A percentile compares a stretch with the other conserved stretches of the same genome.
These are phyloP conservation scores for Syngnathus acus DNA, from an alignment of 2,797 vertebrate genomes.

Conservation along the genomic window DNA sequence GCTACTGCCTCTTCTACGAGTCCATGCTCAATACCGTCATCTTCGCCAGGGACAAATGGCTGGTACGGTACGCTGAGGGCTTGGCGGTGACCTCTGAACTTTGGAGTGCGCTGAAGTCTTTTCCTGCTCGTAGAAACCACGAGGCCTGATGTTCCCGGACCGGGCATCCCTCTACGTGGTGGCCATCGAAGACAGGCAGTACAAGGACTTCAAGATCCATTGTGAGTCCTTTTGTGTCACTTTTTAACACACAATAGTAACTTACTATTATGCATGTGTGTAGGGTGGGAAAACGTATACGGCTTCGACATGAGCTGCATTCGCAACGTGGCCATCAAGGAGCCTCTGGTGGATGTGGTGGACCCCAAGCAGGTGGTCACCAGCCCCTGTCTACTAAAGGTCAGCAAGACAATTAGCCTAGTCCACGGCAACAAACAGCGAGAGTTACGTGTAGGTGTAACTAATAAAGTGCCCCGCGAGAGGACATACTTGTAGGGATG, in stretches of 20 bases:
- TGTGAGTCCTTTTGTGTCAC: conserved; percentile 72
- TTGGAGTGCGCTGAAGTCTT: conserved; percentile 9
- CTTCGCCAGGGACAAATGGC: conserved; percentile 96
- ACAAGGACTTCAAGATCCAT: conserved; percentile 99
- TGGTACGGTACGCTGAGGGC: conserved; percentile 68
- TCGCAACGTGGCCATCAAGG: conserved; percentile 94
- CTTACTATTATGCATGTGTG: neutral
- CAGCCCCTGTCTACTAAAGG: conserved; percentile 95
- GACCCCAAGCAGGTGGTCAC: conserved; percentile 98
- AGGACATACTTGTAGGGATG: neutral
- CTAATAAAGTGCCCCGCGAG: neutral
- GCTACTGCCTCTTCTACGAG: conserved; percentile 96
- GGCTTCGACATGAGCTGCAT: conserved; percentile 99
- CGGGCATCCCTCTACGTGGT: conserved; percentile 90
- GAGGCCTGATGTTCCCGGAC: conserved; percentile 97
- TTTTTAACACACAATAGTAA: neutral
- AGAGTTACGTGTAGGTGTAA: no score
- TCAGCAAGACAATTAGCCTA: conserved; percentile 41
- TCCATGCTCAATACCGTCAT: conserved; percentile 98
- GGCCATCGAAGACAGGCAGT: conserved; percentile 95
- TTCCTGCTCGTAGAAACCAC: conserved; percentile 86
- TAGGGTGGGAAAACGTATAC: conserved; percentile 99
- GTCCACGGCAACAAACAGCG: no score
- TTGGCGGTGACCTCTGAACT: neutral
- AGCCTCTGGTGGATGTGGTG: conserved; percentile 95